Base-by-base conservation (phyloP, 1,140 invertebrate genomes). In the Anastrepha ludens region DNA sequence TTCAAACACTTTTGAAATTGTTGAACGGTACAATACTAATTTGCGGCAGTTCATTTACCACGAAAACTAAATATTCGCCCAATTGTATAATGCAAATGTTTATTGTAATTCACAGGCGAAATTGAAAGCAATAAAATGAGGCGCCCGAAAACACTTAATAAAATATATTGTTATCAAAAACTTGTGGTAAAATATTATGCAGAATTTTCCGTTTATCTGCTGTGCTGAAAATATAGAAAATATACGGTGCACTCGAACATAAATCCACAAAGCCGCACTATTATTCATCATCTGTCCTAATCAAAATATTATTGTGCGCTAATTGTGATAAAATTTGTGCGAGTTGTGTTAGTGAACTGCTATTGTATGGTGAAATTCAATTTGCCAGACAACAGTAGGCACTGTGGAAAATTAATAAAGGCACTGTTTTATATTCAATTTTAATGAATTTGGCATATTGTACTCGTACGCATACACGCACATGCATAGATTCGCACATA, bases 301-400 rank as follows among this genome's bases (percentile, higher is more conserved):
- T 81, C 74, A 81, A 81, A 81, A 81, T 55, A 81, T 81, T 81
- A 81, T 81, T 81, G 44, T 81, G 2, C 74, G 47, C 74, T 81
- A 81, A 81, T 81, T 81, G 74, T 81, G 17, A 55, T 20, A 81
- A 81, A 81, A 81, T 81, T 81, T 41, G 44, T 15, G 2, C 74
- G 15, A 1, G n/a, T 20, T 81, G 44, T 17, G 67, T 55, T 81
- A 17, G 41, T 50, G 74, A 8, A 6, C 9, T 8, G 17, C 15
- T 55, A 55, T 81, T 81, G 17, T 81, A 20, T 55, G 47, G 9
- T 29, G 11, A 50, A 81, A 81, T 81, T 55, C 20, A 81, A 81
- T 81, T 81, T 81, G 55, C 2, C n/a, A 20, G 11, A 55, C 44
- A 81, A 55, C 55, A 1, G 44, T 15, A 47, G 17, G 11, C 9